Evolutionary conservation across 53 echinoderm and acorn worm genomes (phyloP), one percentile per base, ranked within the genome.

Genomic region (Paracentrotus lividus): DNA sequence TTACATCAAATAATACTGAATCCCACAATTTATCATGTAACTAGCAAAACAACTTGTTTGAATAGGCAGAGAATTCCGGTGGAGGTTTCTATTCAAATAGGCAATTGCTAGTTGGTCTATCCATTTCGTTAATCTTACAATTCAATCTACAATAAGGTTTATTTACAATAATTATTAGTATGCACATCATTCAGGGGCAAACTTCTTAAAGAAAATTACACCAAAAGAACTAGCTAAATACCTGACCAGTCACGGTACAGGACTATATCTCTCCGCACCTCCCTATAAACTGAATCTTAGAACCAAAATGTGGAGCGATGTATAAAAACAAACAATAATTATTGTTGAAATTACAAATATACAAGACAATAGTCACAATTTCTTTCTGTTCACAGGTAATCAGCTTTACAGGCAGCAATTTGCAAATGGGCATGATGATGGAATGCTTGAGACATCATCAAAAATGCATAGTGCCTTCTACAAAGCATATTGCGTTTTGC

Each of bases 341-440:
- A 88, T 38, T 88, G 24, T n/a, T 88, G 43, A 90, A 90, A 90
- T 90, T 65, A 90, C 90, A 90, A 90, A 90, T 90, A 65, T 90
- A 90, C 90, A 89, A 89, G 89, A 89, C 88, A 90, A 24, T n/a
- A 64, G 90, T 90, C 90, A 65, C 66, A 47, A 64, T 90, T 90
- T 66, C 9, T 44, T 60, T 88, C 44, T 49, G 52, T 64, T 18
- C 5, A 55, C 24, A 23, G n/a, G n/a, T 33, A 14, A 76, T 77
- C 8, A 23, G 44, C 78, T 77, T 68, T 29, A 72, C 72, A 65
- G 65, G 45, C n/a, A 77, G 45, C 45, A 8, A 77, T 26, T 84
- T 2, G 84, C 40, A 85, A 72, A 57, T 16, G 33, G 33, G 88
- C 88, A 54, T 49, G 85, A 54, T 49, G 85, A 55, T 90, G 90